Conservation (phyloP, 2,888 invertebrate species). For the Helleia helle region DNA sequence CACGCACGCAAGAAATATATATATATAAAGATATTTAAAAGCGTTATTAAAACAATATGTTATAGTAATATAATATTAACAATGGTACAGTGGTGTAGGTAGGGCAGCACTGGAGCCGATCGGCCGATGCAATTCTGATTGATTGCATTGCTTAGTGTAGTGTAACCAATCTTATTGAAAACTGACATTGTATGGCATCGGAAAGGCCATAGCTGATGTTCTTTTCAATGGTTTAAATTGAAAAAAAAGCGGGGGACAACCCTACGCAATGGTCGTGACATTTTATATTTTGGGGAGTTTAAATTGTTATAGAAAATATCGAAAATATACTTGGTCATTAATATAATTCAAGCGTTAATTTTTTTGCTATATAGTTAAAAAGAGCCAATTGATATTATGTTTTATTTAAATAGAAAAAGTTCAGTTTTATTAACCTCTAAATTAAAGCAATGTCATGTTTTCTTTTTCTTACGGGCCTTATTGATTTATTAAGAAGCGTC, state of each 20-base stretch:
- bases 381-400: too few relatives aligned
- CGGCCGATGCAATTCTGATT: slow-evolving; percentile 70
- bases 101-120: slow-evolving; percentile 51
- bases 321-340: too few relatives aligned
- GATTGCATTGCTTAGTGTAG: slow-evolving; percentile 73
- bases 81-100: slow-evolving; percentile 19
- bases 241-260: slow-evolving; percentile 64
- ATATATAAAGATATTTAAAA: too few relatives aligned
- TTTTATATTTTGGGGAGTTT: slow-evolving; percentile 57
- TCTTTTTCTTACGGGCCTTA: too few relatives aligned
- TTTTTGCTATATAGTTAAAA: too few relatives aligned
- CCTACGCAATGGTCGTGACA: slow-evolving; percentile 57
- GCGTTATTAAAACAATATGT: slow-evolving; percentile 14
- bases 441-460: too few relatives aligned
- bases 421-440: too few relatives aligned
- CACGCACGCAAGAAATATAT: too few relatives aligned
- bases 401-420: too few relatives aligned
- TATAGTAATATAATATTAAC: slow-evolving; percentile 17
- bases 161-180: slow-evolving; percentile 74
- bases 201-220: slow-evolving; percentile 64
- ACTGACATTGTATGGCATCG: slow-evolving; percentile 58
- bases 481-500: too few relatives aligned
- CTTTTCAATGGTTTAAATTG: slow-evolving; percentile 71
- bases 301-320: slow-evolving; percentile 3
- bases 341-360: too few relatives aligned